Evolutionary conservation across 2,888 invertebrate genomes (phyloP).

Genomic region (Pammene aurita): DNA sequence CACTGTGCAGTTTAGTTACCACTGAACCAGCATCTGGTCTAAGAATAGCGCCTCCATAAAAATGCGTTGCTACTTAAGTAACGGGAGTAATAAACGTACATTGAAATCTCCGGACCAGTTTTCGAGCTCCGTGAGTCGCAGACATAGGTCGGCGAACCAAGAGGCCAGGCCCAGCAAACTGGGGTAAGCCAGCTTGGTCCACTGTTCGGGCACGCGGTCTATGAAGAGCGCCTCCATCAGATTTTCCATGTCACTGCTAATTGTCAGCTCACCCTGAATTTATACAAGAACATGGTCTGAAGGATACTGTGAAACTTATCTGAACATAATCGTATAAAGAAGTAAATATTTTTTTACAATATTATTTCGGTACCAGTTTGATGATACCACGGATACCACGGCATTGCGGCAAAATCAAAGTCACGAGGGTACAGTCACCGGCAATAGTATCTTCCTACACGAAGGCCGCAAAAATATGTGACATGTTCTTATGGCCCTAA

Average conservation of each 20-base stretch:
- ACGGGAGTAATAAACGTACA: constrained; percentile 60
- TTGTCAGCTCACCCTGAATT: constrained; percentile 93
- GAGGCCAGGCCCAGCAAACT: constrained; percentile 91
- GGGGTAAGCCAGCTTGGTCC: constrained; percentile 95
- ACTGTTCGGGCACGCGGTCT: constrained; percentile 93
- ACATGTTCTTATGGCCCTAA: no score
- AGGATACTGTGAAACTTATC: not conserved
- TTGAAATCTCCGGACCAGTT: constrained; percentile 94
- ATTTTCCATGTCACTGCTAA: constrained; percentile 95
- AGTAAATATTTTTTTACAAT: no score
- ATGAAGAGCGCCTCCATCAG: constrained; percentile 93
- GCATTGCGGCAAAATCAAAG: no score
- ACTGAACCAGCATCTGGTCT: no score
- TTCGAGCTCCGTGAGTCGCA: constrained; percentile 91
- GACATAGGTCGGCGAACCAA: constrained; percentile 94
- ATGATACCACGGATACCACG: no score
- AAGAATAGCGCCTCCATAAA: no score
- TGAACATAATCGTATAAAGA: not conserved
- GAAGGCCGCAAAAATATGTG: no score
- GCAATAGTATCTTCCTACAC: no score
- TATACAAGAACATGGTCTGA: not conserved
- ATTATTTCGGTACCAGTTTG: no score
- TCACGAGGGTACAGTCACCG: no score
- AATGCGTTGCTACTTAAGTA: no score
- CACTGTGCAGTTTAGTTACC: no score